These are phyloP conservation scores for Oscheius sp. DNA, from an alignment of 2,888 invertebrate species.

Conservation along the genomic window DNA sequence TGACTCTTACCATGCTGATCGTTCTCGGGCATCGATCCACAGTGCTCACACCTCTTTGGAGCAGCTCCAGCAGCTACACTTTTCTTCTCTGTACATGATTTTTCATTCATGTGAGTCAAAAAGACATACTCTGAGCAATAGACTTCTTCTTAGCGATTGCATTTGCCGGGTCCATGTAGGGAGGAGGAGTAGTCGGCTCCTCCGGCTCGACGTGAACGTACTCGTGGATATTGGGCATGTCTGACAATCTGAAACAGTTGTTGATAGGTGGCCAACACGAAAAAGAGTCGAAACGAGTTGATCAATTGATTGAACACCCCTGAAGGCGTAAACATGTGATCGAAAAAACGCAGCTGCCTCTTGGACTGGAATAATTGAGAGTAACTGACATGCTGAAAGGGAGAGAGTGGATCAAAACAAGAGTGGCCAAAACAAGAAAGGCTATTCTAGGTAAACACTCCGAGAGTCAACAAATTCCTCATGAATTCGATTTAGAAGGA, in stretches of 20 bases:
- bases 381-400: no score
- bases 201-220: constrained; percentile 31
- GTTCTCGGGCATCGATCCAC: constrained; percentile 13
- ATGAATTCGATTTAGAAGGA: no score
- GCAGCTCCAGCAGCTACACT: constrained; percentile 16
- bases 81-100: constrained; percentile 24
- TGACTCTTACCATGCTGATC: neutral
- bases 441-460: no score
- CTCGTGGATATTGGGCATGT: constrained; percentile 1
- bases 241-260: neutral
- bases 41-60: constrained; percentile 29
- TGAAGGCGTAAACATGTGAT: no score
- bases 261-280: no score
- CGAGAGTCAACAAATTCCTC: no score
- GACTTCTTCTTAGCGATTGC: constrained; percentile 49
- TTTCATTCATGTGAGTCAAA: neutral
- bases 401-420: no score
- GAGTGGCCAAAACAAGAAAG: no score
- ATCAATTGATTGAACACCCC: no score
- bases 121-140: constrained; percentile 25
- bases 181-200: constrained; percentile 50
- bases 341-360: no score
- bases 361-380: no score
- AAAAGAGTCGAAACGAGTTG: no score
- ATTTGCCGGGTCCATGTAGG: constrained; percentile 59